Percentiles rank a stretch among this genome's conserved stretches.
Conservation (phyloP, 2,797 vertebrate genomes). For the Chelonia mydas region DNA sequence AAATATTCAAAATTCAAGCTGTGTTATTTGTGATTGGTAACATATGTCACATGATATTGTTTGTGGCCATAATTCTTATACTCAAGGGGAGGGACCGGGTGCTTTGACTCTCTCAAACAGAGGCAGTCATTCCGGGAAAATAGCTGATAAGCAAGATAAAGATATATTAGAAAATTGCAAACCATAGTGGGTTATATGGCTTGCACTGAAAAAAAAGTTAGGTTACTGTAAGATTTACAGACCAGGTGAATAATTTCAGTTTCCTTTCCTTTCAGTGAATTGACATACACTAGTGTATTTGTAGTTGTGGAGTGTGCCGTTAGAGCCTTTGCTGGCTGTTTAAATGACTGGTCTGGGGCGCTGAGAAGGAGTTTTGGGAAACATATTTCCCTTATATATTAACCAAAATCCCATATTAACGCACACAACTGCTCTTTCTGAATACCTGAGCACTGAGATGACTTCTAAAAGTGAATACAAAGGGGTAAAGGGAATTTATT, state of each 20-base stretch:
- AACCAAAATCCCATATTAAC: fast-evolving
- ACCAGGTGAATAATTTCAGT: background rate
- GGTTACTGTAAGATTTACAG: background rate
- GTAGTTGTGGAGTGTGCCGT: background rate
- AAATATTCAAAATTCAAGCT: too few species aligned
- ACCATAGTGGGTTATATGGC: background rate
- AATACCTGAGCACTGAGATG: background rate
- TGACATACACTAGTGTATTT: background rate
- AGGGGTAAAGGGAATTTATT: background rate
- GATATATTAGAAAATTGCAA: background rate
- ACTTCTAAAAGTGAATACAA: background rate
- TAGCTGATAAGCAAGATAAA: background rate
- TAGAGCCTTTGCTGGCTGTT: background rate
- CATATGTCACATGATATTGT: background rate
- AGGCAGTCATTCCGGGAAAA: background rate
- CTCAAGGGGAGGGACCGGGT: background rate
- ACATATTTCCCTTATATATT: fast-evolving
- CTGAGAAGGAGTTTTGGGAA: background rate
- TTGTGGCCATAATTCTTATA: background rate
- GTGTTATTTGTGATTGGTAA: too few species aligned
- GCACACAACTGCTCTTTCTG: fast-evolving
- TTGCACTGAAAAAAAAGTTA: background rate
- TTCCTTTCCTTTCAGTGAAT: background rate
- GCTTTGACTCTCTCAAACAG: background rate
- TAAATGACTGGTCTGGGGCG: background rate